Evolutionary conservation across 2,888 invertebrate genomes (phyloP), one percentile per base, ranked within the genome.

Genomic region (Drosophila bunnanda): DNA sequence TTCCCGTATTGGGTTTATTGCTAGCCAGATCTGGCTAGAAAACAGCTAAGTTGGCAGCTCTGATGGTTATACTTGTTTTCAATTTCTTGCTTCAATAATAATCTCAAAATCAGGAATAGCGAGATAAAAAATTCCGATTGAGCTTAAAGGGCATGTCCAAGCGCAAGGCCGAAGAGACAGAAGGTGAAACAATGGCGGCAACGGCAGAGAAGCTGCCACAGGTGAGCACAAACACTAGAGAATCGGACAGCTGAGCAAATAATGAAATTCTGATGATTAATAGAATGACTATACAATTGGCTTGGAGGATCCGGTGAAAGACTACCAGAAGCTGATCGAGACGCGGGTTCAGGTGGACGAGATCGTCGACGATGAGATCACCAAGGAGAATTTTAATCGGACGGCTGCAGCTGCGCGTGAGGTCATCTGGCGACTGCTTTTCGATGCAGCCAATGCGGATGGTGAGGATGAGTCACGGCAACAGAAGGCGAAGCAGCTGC

Each of bases 401-500:
- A 86, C 86, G 17, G 75, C 90, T 0, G 61, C 41, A 2, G 80
- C 80, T 0, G 80, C 83, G 0, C 81, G 81, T 43, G 79, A 88
- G 20, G 58, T 77, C 53, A 75, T 92, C 36, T 92, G 91, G 91
- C 69, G 74, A 13, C 57, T 92, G 5, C 17, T 91, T 4, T 92
- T 91, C 4, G 56, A 43, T 52, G 56, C 57, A 8, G 13, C 39
- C n/a, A 39, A 71, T 2, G 50, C 46, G 4, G 56, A 57, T 43
- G 80, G 78, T 41, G 77, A 25, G 13, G 30, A 34, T 52, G 50
- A 52, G 0, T 52, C 79, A 61, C 78, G 53, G 1, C 58, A 78
- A 30, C 66, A 55, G n/a, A 90, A 85, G 53, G 92, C 92, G 0
- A 72, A 72, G 5, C 83, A 86, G 0, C 56, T 92, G 22, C 61